Conservation (phyloP, 2,888 invertebrate species). For the Lathronympha strigana region DNA sequence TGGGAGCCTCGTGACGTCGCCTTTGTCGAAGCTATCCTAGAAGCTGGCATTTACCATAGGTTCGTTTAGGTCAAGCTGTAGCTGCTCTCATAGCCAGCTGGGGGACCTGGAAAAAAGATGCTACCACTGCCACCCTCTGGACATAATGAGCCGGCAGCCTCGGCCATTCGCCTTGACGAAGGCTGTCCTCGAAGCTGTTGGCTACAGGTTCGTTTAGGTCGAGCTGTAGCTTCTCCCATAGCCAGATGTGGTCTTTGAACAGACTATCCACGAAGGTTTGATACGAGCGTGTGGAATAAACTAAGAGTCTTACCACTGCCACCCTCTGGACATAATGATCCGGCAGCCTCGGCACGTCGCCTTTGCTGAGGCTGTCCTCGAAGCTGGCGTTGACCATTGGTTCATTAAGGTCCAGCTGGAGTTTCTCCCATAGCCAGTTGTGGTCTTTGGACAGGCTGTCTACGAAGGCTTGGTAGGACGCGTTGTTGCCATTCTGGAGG, state of each 20-base stretch:
- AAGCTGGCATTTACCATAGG: conserved; percentile 71
- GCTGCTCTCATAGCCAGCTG: conserved; percentile 81
- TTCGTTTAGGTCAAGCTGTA: conserved; percentile 66
- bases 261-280: conserved; percentile 83
- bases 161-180: conserved; percentile 84
- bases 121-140: conserved; percentile 77
- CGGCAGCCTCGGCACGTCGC: conserved; percentile 84
- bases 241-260: conserved; percentile 83
- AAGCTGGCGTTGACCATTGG: conserved; percentile 70
- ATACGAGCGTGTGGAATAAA: conserved; percentile 72
- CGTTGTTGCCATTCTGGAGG: conserved; percentile 68
- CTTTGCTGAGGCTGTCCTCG: conserved; percentile 80
- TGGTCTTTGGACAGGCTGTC: conserved; percentile 82
- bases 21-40: conserved; percentile 80
- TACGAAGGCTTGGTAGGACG: conserved; percentile 82
- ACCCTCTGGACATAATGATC: conserved; percentile 80
- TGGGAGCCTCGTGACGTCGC: conserved; percentile 84
- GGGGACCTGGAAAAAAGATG: conserved; percentile 82
- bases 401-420: conserved; percentile 66
- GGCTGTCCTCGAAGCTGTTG: conserved; percentile 77
- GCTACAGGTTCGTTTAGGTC: conserved; percentile 62
- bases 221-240: conserved; percentile 77
- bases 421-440: conserved; percentile 82
- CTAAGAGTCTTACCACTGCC: conserved; percentile 72
- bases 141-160: conserved; percentile 83